Evolutionary conservation across 2,888 invertebrate genomes (phyloP).

Genomic region (Mantis religiosa): DNA sequence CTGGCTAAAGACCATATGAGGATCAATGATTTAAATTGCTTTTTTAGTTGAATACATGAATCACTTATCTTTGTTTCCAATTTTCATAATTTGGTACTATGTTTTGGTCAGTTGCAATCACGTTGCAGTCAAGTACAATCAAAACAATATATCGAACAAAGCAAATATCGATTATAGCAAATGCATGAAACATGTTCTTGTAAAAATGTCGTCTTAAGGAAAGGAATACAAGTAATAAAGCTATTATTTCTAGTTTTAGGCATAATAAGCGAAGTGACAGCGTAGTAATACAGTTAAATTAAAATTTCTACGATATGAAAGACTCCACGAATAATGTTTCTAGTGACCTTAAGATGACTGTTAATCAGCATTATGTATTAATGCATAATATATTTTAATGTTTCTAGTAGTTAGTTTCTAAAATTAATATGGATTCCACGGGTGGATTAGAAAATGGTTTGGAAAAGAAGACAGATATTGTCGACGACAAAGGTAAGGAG

Average conservation of each 20-base stretch:
- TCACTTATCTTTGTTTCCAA: too few relatives aligned
- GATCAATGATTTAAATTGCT: too few relatives aligned
- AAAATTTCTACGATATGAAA: background rate
- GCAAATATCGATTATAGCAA: background rate
- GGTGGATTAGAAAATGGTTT: background rate
- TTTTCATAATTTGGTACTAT: background rate
- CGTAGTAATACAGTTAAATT: background rate
- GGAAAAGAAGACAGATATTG: background rate
- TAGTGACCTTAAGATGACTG: background rate
- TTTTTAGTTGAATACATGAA: too few relatives aligned
- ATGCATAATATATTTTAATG: background rate
- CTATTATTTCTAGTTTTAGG: background rate
- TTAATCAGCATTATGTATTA: background rate
- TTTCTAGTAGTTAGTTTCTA: background rate
- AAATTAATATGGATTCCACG: background rate
- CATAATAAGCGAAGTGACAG: background rate
- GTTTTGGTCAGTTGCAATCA: background rate
- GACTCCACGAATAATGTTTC: background rate
- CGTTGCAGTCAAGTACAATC: too few relatives aligned
- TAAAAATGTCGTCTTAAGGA: background rate
- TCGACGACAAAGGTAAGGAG: background rate
- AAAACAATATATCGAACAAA: background rate
- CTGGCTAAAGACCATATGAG: too few relatives aligned
- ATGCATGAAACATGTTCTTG: background rate
- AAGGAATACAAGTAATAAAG: background rate